These are phyloP conservation scores for Etheostoma spectabile DNA, from an alignment of 2,113 vertebrate species.

Conservation along the genomic window DNA sequence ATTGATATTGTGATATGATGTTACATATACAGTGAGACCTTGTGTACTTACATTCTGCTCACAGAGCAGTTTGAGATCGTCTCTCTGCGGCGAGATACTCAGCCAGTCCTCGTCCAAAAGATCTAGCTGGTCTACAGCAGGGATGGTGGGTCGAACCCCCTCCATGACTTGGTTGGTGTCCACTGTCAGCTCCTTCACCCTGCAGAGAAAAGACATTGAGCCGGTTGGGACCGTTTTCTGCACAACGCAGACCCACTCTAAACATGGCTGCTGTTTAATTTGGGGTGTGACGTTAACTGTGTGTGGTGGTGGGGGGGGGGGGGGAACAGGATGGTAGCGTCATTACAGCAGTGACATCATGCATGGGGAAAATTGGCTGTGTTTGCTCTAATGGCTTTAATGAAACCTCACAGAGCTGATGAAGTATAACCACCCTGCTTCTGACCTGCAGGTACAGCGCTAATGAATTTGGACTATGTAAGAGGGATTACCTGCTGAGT, in stretches of 20 bases:
- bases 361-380: slow-evolving; percentile 29
- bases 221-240: background rate
- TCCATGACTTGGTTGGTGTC: slow-evolving; percentile 90
- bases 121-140: slow-evolving; percentile 90
- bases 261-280: background rate
- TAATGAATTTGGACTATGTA: slow-evolving; percentile 41
- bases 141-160: slow-evolving; percentile 88
- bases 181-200: slow-evolving; percentile 96
- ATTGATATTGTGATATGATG: background rate
- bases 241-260: background rate
- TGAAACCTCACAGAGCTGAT: slow-evolving; percentile 28
- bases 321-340: slow-evolving; percentile 17
- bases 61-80: slow-evolving; percentile 98
- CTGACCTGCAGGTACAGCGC: background rate
- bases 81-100: slow-evolving; percentile 95
- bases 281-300: background rate
- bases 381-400: slow-evolving; percentile 17
- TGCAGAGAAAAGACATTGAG: slow-evolving; percentile 57
- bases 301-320: no score
- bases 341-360: slow-evolving; percentile 53
- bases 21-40: background rate
- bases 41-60: slow-evolving; percentile 94
- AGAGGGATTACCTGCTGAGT: slow-evolving; percentile 33
- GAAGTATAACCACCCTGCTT: slow-evolving; percentile 16
- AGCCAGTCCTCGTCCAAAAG: slow-evolving; percentile 92